Conservation (phyloP, 2,888 invertebrate genomes). For the Melanargia galathea region DNA sequence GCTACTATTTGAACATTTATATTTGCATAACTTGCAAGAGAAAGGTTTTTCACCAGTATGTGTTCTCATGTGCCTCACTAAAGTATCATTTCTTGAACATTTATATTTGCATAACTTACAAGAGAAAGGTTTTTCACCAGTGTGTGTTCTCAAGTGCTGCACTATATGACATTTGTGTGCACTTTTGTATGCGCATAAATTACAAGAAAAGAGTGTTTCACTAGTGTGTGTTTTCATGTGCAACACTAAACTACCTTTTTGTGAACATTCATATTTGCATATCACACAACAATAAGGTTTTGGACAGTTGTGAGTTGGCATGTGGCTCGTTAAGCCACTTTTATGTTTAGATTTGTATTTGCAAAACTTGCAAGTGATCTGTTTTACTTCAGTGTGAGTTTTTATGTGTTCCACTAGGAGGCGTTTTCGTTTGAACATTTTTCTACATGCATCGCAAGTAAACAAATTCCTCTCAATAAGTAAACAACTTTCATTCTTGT, state of each 20-base stretch:
- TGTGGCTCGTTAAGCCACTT: neutral
- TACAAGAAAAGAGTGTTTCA: neutral
- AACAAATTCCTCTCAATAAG: too few species aligned
- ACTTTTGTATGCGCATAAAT: neutral
- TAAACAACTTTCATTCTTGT: neutral
- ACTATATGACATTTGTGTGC: neutral
- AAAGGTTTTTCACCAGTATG: neutral
- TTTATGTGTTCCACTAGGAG: neutral
- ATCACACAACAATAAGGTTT: neutral
- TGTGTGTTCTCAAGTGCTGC: neutral
- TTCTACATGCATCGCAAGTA: neutral
- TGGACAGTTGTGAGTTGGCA: neutral
- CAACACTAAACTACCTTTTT: neutral
- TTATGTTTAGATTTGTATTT: neutral
- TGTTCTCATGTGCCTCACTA: neutral
- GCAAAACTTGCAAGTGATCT: neutral
- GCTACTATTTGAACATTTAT: neutral
- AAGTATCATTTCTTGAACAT: neutral
- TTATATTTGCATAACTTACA: neutral
- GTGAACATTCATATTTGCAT: neutral
- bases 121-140: neutral
- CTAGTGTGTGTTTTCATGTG: neutral
- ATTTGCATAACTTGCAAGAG: neutral
- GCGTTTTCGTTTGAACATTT: neutral
- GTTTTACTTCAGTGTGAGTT: neutral